phyloP scores from a whole-genome alignment of 2,113 vertebrate genomes.

The Chloropsis hardwickii region DNA sequence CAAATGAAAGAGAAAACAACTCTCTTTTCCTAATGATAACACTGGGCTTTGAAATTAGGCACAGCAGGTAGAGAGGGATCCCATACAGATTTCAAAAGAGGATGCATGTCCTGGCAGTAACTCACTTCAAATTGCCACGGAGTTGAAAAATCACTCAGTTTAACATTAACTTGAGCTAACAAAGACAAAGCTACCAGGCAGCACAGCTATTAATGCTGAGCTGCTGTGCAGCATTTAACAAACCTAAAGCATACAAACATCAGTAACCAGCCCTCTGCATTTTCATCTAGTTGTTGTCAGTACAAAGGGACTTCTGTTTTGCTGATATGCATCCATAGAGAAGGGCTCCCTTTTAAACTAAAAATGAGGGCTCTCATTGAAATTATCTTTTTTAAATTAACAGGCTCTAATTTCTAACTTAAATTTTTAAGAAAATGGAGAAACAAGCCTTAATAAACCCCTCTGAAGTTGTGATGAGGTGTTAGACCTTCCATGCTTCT shows the following conservation, averaged over 20 bases:
- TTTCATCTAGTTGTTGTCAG: background rate
- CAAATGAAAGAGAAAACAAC: background rate
- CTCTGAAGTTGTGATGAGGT: background rate
- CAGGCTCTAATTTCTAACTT: background rate
- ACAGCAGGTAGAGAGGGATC: background rate
- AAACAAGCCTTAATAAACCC: background rate
- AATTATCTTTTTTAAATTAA: background rate
- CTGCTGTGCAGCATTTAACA: background rate
- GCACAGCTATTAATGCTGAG: background rate
- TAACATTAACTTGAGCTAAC: background rate
- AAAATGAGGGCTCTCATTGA: background rate
- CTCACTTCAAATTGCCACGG: background rate
- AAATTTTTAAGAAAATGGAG: background rate
- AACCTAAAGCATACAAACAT: background rate
- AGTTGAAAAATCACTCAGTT: background rate
- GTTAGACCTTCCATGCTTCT: background rate
- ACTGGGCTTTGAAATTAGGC: slow-evolving; percentile 24
- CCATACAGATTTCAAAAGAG: background rate
- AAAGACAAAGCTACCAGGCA: background rate
- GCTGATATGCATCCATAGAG: background rate
- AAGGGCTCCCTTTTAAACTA: background rate
- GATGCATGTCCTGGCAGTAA: background rate
- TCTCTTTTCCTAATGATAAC: background rate
- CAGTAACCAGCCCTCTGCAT: background rate
- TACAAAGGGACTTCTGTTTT: background rate